phyloP scores from a whole-genome alignment of 1,140 invertebrate species.

The Cheumatopsyche charites region DNA sequence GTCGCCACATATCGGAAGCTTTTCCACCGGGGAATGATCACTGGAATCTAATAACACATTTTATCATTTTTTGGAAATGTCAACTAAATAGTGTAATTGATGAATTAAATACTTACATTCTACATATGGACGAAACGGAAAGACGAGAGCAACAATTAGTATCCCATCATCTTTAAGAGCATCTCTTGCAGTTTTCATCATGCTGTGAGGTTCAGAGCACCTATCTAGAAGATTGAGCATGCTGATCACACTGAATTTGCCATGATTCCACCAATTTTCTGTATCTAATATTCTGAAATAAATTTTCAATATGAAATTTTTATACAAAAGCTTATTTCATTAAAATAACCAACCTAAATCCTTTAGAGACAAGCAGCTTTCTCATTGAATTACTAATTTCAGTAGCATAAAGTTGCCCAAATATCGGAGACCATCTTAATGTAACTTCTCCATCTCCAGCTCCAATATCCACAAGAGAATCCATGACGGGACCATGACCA shows the following conservation, averaged over 20 bases:
- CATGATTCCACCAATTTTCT: slow-evolving; percentile 71
- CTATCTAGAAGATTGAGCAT: slow-evolving; percentile 91
- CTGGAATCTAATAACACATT: slow-evolving; percentile 58
- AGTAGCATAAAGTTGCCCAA: slow-evolving; percentile 77
- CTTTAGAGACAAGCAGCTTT: slow-evolving; percentile 70
- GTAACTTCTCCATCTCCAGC: slow-evolving; percentile 93
- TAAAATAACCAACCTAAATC: slow-evolving; percentile 71
- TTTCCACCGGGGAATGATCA: slow-evolving; percentile 76
- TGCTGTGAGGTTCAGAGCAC: slow-evolving; percentile 77
- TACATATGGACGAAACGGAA: slow-evolving; percentile 90
- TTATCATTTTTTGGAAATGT: slow-evolving; percentile 25
- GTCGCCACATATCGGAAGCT: slow-evolving; percentile 69
- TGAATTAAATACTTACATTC: slow-evolving; percentile 63
- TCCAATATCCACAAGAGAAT: slow-evolving; percentile 80
- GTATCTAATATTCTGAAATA: slow-evolving; percentile 75
- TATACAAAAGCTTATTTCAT: neutral
- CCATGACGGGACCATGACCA: slow-evolving; percentile 51
- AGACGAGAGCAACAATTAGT: slow-evolving; percentile 81
- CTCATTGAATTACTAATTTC: slow-evolving; percentile 87
- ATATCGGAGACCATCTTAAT: slow-evolving; percentile 73
- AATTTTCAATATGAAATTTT: neutral
- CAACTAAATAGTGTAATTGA: neutral
- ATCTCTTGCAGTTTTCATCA: slow-evolving; percentile 72
- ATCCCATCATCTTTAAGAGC: slow-evolving; percentile 72
- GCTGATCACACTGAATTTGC: slow-evolving; percentile 78